Evolutionary conservation across 2,888 invertebrate genomes (phyloP).

Genomic region (Kuschelorhynchus macadamiae): DNA sequence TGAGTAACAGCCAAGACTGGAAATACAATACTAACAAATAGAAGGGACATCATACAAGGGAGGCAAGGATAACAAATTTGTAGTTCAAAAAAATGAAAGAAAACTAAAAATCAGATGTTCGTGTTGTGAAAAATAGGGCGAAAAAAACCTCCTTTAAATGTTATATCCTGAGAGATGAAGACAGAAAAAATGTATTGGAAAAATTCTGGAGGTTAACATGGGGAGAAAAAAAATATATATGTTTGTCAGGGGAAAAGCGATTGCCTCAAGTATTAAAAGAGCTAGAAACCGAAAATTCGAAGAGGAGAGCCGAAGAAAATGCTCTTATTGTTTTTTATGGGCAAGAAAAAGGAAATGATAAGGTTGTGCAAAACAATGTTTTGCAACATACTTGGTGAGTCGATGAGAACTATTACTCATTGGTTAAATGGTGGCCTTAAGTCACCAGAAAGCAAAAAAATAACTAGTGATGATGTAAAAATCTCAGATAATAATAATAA

Average conservation of each 20-base stretch:
- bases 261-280: slow-evolving; percentile 28
- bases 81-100: slow-evolving; percentile 30
- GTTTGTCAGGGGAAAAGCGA: slow-evolving; percentile 19
- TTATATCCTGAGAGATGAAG: slow-evolving; percentile 30
- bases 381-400: slow-evolving; percentile 30
- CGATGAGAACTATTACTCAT: slow-evolving; percentile 24
- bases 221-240: slow-evolving; percentile 42
- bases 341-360: slow-evolving; percentile 20
- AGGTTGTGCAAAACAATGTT: slow-evolving; percentile 32
- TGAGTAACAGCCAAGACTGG: slow-evolving; percentile 32
- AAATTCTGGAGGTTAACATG: slow-evolving; percentile 41
- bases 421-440: not conserved
- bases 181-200: slow-evolving; percentile 37
- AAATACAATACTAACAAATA: slow-evolving; percentile 31
- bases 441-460: slow-evolving; percentile 11
- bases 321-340: slow-evolving; percentile 17
- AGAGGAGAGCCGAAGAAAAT: slow-evolving; percentile 23
- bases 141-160: slow-evolving; percentile 32
- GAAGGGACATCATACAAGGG: slow-evolving; percentile 29
- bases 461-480: not conserved
- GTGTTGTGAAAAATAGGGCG: slow-evolving; percentile 23
- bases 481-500: slow-evolving; percentile 22
- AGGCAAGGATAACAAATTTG: slow-evolving; percentile 34
- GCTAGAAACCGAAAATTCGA: slow-evolving; percentile 33
- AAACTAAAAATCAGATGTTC: slow-evolving; percentile 25